Evolutionary conservation across 2,888 invertebrate species (phyloP), one percentile per base, ranked within the genome.

Genomic region (Ophonus ardosiacus): DNA sequence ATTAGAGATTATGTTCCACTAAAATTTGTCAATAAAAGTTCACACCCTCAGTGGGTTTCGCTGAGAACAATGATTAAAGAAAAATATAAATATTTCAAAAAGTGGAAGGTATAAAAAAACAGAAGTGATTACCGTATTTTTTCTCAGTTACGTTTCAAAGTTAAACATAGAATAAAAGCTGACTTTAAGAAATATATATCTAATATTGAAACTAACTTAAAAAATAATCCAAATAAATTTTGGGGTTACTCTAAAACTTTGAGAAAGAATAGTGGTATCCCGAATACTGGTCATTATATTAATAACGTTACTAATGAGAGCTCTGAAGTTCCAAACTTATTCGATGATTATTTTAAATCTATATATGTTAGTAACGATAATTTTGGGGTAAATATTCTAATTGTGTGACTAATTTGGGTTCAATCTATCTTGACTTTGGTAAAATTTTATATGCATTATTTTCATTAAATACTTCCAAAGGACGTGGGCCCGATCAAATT

Each of bases 281-380:
- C 81, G n/a, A 59, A 43, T 13, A 38, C n/a, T 18, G n/a, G 61
- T 15, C 61, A 63, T 61, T 80, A 40, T 15, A 7, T 4, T 38
- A 17, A 80, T 80, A 18, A n/a, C 6, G 80, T 61, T 31, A 63
- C 80, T 63, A 15, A 15, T 15, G 40, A n/a, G n/a, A n/a, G n/a
- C n/a, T n/a, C n/a, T n/a, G n/a, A n/a, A n/a, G n/a, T n/a, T 15
- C 10, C 31, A 40, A 81, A 63, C 63, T 17, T 61, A 10, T 81
- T 63, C 43, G 81, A 63, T 18, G 63, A 81, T 43, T 40, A 63
- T n/a, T 81, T 81, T 17, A 61, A 63, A 63, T 79, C 81, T 63
- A 63, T 63, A 15, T 63, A 15, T 18, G 7, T 59, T 13, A 79
- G 5, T 43, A 10, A 8, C 57, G 57, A 61, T 18, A 18, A 61